Base-by-base conservation (phyloP, 2,888 invertebrate genomes). In the Alsophila aescularia region DNA sequence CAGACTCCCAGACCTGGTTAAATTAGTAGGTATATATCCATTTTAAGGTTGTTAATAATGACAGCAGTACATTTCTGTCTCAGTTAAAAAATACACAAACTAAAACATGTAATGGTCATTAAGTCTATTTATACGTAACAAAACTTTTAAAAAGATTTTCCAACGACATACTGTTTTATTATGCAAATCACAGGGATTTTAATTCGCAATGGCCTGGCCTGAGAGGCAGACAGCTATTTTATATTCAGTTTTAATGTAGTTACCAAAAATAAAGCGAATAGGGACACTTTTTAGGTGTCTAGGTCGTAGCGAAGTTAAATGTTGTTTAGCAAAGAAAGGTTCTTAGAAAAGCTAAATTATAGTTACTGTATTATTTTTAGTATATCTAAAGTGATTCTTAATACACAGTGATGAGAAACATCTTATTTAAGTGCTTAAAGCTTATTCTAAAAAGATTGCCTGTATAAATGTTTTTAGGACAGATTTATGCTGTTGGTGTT, bases 141-240 rank as follows among this genome's bases (percentile, higher is more conserved):
- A 35, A 55, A 44, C 27, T 55, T 54, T 43, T 24, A 51, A 51
- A 34, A 58, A 49, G 49, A 53, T 61, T 56, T 60, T 66, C 45
- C 40, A 47, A 35, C 48, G 34, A 49, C 43, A 43, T 12, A 55
- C 43, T 40, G 54, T 34, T 53, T 53, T 53, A 42, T 42, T 53
- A 53, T 54, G 54, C 16, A 48, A 54, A 54, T 55, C 39, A 12
- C 40, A 29, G 40, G 34, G 18, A n/a, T 50, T 55, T 48, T 55
- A 44, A 55, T 48, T 42, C 41, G 21, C 36, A 45, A 47, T 31
- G 41, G 39, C 36, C 52, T 29, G 41, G 18, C 15, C 15, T 27
- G 29, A 36, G 42, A 52, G 36, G 31, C 39, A 32, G 54, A 43
- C 43, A 37, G 18, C 36, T 44, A 49, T 49, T 55, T 44, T 40